Percentiles rank a stretch among this genome's conserved stretches.
phyloP scores from a whole-genome alignment of 2,888 invertebrate species.

The Achlya flavicornis region DNA sequence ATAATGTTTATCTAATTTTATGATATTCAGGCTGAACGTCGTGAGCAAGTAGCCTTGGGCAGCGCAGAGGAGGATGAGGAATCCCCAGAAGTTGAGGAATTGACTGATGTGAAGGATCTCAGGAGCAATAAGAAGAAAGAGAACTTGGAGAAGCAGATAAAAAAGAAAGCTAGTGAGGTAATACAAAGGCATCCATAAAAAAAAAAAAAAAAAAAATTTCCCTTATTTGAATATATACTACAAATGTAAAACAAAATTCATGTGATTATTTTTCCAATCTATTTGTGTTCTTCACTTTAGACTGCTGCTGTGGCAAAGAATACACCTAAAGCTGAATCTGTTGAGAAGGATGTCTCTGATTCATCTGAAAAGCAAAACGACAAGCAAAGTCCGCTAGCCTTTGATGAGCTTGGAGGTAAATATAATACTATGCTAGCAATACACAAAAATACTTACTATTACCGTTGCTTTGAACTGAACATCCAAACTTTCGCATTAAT shows the following conservation, averaged over 20 bases:
- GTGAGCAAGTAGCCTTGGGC: constrained; percentile 62
- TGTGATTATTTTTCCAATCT: not conserved
- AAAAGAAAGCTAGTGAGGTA: constrained; percentile 73
- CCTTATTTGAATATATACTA: too few relatives aligned
- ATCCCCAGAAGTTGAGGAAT: constrained; percentile 59
- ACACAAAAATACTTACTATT: too few relatives aligned
- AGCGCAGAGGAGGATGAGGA: constrained; percentile 49
- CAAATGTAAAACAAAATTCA: not conserved
- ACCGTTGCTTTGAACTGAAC: too few relatives aligned
- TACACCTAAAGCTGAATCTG: constrained; percentile 57
- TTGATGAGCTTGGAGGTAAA: constrained; percentile 77
- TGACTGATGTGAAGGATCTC: constrained; percentile 77
- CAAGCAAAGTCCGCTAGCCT: constrained; percentile 59
- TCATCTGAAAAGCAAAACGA: constrained; percentile 66
- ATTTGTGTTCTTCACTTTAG: constrained; percentile 42
- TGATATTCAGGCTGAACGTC: constrained; percentile 61
- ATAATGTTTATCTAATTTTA: too few relatives aligned
- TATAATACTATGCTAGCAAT: not conserved
- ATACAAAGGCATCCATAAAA: not conserved
- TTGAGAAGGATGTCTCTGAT: constrained; percentile 66
- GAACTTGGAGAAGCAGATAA: constrained; percentile 78
- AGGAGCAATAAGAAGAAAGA: constrained; percentile 80
- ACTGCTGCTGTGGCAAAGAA: constrained; percentile 55
- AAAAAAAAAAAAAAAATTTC: too few relatives aligned
- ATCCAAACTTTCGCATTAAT: too few relatives aligned